Evolutionary conservation across 2,797 vertebrate genomes (phyloP).

Genomic region (Malacoctenus gilli): DNA sequence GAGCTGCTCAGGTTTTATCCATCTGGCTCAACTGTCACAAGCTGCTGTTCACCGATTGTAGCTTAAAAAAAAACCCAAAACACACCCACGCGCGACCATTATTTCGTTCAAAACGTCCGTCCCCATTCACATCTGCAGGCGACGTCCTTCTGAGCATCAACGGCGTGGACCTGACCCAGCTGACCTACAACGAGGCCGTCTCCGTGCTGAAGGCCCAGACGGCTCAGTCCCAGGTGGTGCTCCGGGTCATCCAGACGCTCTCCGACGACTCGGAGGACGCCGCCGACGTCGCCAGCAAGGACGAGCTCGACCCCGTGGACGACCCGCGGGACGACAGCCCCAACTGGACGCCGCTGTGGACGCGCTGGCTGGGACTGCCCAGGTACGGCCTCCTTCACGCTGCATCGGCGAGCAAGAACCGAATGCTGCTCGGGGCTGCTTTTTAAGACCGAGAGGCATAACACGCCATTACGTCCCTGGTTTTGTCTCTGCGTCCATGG

Average conservation of each 20-base stretch:
- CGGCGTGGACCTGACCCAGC: slow-evolving; percentile 88
- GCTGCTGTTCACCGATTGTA: neutral
- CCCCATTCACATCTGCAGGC: too few relatives aligned
- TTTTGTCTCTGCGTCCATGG: slow-evolving; percentile 9
- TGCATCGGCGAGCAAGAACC: too few relatives aligned
- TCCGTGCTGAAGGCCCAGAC: slow-evolving; percentile 90
- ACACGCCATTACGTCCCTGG: too few relatives aligned
- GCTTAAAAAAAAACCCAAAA: too few relatives aligned
- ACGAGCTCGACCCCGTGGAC: slow-evolving; percentile 74
- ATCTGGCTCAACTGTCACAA: slow-evolving; percentile 3
- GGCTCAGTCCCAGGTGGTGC: slow-evolving; percentile 84
- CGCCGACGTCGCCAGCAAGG: slow-evolving; percentile 65
- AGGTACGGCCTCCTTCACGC: slow-evolving; percentile 73
- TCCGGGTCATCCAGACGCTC: slow-evolving; percentile 87
- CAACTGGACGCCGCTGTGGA: slow-evolving; percentile 91
- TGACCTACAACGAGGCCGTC: slow-evolving; percentile 90
- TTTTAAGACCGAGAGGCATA: too few relatives aligned
- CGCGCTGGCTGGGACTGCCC: slow-evolving; percentile 89
- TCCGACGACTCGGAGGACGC: slow-evolving; percentile 75
- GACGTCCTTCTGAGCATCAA: slow-evolving; percentile 93
- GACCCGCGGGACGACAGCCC: slow-evolving; percentile 79
- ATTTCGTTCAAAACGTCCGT: too few relatives aligned
- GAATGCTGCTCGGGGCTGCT: too few relatives aligned
- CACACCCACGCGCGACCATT: too few relatives aligned
- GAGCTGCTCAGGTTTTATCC: neutral